A percentile compares a stretch with the other conserved stretches of the same genome.
These are phyloP conservation scores for Linurgus olivaceus DNA, from an alignment of 2,797 vertebrate genomes.

Conservation along the genomic window DNA sequence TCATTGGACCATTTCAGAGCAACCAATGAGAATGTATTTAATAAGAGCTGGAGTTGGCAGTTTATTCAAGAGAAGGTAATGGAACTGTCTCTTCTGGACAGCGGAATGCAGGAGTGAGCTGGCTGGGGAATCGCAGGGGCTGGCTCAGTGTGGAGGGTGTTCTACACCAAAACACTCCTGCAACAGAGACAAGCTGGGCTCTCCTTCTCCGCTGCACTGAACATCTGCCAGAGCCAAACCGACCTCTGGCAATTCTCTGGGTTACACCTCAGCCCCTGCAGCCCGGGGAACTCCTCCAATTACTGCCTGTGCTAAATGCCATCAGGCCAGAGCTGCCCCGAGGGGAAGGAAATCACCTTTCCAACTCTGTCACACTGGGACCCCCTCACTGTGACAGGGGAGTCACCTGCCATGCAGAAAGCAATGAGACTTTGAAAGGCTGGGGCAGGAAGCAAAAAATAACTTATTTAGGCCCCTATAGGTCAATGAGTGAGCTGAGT, in stretches of 20 bases:
- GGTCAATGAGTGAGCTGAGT: background rate
- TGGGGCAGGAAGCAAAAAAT: background rate
- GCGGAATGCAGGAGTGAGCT: background rate
- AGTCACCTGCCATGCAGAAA: background rate
- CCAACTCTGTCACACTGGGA: background rate
- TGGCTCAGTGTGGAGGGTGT: background rate
- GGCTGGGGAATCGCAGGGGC: background rate
- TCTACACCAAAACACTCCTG: background rate
- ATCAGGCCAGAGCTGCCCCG: background rate
- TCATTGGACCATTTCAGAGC: constrained; percentile 30
- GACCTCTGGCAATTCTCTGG: background rate
- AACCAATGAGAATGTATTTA: constrained; percentile 19
- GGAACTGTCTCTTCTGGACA: background rate
- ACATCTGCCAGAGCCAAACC: background rate
- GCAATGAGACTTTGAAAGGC: background rate
- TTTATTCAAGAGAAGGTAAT: constrained; percentile 26
- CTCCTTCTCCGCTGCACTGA: background rate
- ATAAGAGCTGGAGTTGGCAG: background rate
- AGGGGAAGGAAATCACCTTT: rapidly evolving
- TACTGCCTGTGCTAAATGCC: rapidly evolving
- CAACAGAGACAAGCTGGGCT: background rate
- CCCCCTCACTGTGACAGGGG: background rate
- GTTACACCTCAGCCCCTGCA: background rate
- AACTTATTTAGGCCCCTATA: background rate
- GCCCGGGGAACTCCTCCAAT: background rate